These are phyloP conservation scores for Hetaerina titia DNA, from an alignment of 2,888 invertebrate genomes.

Conservation along the genomic window DNA sequence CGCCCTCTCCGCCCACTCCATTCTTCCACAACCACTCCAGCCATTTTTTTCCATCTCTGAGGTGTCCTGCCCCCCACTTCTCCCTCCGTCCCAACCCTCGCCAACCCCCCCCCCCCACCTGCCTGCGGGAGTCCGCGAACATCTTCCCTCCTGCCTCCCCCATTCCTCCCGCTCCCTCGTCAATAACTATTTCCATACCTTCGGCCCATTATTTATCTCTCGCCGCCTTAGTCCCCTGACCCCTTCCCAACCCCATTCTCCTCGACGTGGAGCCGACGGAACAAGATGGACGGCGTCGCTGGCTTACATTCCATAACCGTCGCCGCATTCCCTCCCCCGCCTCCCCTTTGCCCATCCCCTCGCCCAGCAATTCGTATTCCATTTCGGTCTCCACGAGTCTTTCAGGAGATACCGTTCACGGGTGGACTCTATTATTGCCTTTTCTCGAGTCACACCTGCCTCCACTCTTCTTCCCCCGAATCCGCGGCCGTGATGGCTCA, in stretches of 20 bases:
- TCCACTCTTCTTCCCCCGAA: not conserved
- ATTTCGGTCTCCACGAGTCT: not conserved
- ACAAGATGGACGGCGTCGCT: not conserved
- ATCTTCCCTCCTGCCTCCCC: slow-evolving; percentile 10
- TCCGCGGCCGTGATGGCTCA: not conserved
- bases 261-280: not conserved
- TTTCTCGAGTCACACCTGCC: not conserved
- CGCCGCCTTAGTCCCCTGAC: not conserved
- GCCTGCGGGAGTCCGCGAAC: not conserved
- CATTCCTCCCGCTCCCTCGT: slow-evolving; percentile 41
- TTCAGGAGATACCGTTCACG: not conserved
- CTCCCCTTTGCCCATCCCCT: not conserved
- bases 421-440: not conserved
- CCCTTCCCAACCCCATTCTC: not conserved
- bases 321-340: not conserved
- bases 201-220: slow-evolving; percentile 38
- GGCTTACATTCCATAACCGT: not conserved
- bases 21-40: too few species aligned
- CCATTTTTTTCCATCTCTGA: not conserved
- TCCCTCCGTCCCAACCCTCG: not conserved
- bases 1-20: not conserved
- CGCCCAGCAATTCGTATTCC: not conserved
- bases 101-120: not conserved
- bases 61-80: not conserved
- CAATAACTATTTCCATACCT: slow-evolving; percentile 46